These are phyloP conservation scores for Podocnemis expansa DNA, from an alignment of 2,113 vertebrate species.

Conservation along the genomic window DNA sequence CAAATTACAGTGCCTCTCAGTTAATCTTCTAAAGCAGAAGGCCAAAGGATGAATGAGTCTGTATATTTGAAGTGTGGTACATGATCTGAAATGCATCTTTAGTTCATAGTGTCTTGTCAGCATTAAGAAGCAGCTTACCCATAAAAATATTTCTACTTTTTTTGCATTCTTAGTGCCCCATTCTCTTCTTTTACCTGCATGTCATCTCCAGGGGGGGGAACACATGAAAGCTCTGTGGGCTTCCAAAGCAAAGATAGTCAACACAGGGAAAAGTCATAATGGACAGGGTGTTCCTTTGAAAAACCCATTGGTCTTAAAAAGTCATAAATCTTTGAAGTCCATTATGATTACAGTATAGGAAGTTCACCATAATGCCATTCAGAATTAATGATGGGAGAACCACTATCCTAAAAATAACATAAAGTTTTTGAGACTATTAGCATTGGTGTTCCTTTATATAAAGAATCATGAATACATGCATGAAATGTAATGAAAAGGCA, in stretches of 20 bases:
- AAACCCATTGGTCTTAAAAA: neutral
- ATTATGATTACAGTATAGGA: neutral
- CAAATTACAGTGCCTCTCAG: too few species aligned
- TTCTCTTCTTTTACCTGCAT: conserved; percentile 5
- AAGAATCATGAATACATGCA: conserved; percentile 20
- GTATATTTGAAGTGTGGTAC: neutral
- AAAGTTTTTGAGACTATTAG: neutral
- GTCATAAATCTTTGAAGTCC: neutral
- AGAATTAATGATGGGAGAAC: conserved; percentile 12
- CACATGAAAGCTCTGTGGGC: neutral
- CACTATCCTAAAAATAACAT: neutral
- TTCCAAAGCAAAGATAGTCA: too few species aligned
- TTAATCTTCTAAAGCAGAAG: neutral
- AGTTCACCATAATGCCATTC: neutral
- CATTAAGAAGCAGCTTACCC: conserved; percentile 4
- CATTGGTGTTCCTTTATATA: neutral
- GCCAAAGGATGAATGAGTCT: conserved; percentile 15
- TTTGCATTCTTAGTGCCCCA: neutral
- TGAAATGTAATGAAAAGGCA: neutral
- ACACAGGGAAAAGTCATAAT: neutral
- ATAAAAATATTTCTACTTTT: neutral
- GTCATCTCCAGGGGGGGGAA: neutral
- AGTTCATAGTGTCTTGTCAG: neutral
- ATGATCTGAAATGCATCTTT: neutral
- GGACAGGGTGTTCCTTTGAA: neutral